A percentile compares a stretch with the other conserved stretches of the same genome.
Evolutionary conservation across 2,113 vertebrate genomes (phyloP).

Genomic region (Brachyistius frenatus): DNA sequence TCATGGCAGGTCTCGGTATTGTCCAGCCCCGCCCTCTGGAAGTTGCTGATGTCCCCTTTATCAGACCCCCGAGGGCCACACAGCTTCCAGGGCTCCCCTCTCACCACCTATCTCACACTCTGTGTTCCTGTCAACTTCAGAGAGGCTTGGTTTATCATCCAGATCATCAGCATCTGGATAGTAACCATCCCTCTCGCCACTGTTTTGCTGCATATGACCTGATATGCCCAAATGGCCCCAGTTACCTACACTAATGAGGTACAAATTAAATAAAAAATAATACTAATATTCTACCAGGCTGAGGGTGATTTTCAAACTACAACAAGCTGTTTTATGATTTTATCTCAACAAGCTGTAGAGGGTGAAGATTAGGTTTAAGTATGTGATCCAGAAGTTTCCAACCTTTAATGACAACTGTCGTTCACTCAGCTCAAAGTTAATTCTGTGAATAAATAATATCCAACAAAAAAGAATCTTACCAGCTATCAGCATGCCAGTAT

Average conservation of each 20-base stretch:
- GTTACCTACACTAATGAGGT: slow-evolving; percentile 26
- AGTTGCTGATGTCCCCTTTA: slow-evolving; percentile 77
- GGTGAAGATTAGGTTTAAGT: neutral
- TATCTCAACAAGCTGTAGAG: neutral
- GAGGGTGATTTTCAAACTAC: neutral
- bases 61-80: slow-evolving; percentile 58
- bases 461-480: too few species aligned
- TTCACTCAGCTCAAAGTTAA: too few species aligned
- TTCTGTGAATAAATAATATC: too few species aligned
- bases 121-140: too few species aligned
- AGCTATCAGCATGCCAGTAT: too few species aligned
- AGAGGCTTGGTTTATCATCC: slow-evolving; percentile 80
- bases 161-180: slow-evolving; percentile 83
- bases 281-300: neutral
- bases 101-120: slow-evolving; percentile 72
- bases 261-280: neutral
- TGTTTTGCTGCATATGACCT: slow-evolving; percentile 70
- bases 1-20: slow-evolving; percentile 52
- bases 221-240: slow-evolving; percentile 76
- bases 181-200: slow-evolving; percentile 82
- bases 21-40: slow-evolving; percentile 51
- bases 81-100: slow-evolving; percentile 76
- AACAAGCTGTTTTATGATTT: neutral
- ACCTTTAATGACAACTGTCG: too few species aligned
- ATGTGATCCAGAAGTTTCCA: too few species aligned